These are phyloP conservation scores for Drosophila melanocephala DNA, from an alignment of 2,888 invertebrate genomes.

Conservation along the genomic window DNA sequence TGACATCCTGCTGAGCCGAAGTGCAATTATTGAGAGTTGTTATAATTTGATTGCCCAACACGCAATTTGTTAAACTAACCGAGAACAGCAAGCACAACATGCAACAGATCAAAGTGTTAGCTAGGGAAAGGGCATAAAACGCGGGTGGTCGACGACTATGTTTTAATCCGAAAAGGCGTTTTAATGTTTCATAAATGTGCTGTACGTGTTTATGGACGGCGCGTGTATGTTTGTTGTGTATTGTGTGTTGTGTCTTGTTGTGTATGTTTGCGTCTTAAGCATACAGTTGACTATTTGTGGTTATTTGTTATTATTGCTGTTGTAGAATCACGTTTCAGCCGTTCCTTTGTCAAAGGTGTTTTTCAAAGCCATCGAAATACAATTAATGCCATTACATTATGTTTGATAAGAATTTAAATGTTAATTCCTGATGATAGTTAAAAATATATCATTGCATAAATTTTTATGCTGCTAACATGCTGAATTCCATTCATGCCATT, in stretches of 20 bases:
- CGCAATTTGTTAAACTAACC: constrained; percentile 59
- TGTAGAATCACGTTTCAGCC: constrained; percentile 26
- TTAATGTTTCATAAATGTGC: constrained; percentile 61
- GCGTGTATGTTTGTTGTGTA: constrained; percentile 7
- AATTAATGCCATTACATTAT: constrained; percentile 21
- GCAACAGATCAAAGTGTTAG: constrained; percentile 26
- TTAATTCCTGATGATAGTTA: neutral
- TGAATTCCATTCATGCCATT: too few species aligned
- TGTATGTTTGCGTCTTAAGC: constrained; percentile 24
- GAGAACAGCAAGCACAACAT: constrained; percentile 7
- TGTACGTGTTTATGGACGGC: constrained; percentile 57
- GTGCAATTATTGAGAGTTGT: constrained; percentile 44
- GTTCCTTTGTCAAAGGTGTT: constrained; percentile 28
- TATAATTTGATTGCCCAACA: constrained; percentile 49
- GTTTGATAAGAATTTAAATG: neutral
- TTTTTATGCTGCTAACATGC: neutral
- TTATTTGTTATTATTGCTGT: constrained; percentile 18
- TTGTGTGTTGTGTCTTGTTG: neutral
- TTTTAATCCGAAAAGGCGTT: constrained; percentile 47
- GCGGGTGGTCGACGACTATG: constrained; percentile 12
- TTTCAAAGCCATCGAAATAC: constrained; percentile 12
- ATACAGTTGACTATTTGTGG: constrained; percentile 16
- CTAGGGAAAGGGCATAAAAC: neutral
- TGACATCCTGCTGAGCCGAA: constrained; percentile 26
- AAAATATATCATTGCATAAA: neutral